Percentiles rank a stretch among this genome's conserved stretches.
Evolutionary conservation across 2,113 vertebrate genomes (phyloP).

Genomic region (Tichodroma muraria): DNA sequence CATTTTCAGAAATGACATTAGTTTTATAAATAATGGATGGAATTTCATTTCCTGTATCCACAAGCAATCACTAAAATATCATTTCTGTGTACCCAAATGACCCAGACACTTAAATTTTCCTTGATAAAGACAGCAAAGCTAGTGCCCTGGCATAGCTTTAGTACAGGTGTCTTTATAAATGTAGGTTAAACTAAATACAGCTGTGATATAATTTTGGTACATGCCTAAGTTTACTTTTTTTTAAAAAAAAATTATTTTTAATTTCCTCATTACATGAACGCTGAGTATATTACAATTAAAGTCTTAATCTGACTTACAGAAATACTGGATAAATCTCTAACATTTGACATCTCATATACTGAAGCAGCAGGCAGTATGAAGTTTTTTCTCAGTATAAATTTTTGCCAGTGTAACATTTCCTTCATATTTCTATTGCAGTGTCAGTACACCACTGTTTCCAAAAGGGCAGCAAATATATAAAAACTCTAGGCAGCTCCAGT

Average conservation of each 20-base stretch:
- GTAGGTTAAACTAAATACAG: background rate
- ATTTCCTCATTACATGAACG: background rate
- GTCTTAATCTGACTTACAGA: accelerated
- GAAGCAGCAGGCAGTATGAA: background rate
- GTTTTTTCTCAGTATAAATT: background rate
- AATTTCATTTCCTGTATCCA: background rate
- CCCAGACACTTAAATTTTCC: background rate
- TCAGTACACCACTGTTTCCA: background rate
- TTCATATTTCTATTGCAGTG: background rate
- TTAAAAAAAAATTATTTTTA: background rate
- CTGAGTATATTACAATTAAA: background rate
- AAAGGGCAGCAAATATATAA: background rate
- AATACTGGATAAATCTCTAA: background rate
- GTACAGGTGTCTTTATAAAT: background rate
- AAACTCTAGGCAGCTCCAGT: background rate
- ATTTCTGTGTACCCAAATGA: background rate
- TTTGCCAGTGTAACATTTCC: background rate
- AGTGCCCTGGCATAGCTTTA: background rate
- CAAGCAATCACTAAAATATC: background rate
- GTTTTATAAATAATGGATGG: background rate
- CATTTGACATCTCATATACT: background rate
- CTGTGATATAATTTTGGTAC: background rate
- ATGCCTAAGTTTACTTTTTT: background rate
- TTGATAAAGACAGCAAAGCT: background rate
- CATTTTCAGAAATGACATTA: accelerated